Evolutionary conservation across 2,113 vertebrate genomes (phyloP).

Genomic region (Aix galericulata): DNA sequence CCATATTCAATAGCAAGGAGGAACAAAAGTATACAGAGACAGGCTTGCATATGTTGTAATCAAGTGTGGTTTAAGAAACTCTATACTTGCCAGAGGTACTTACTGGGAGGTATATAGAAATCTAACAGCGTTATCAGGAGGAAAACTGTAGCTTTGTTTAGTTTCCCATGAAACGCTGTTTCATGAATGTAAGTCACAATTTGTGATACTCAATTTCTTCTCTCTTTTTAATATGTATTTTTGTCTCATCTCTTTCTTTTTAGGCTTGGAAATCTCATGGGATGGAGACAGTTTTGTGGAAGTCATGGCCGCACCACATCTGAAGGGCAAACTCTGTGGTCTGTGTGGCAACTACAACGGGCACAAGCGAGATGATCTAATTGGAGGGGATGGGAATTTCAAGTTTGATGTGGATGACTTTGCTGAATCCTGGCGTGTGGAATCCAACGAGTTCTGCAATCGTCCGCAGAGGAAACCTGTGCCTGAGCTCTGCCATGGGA

Average conservation of each 20-base stretch:
- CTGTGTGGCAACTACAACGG: slow-evolving; percentile 98
- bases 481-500: slow-evolving; percentile 88
- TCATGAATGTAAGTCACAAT: not conserved
- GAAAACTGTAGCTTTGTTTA: not conserved
- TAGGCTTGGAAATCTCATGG: slow-evolving; percentile 98
- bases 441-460: slow-evolving; percentile 91
- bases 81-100: not conserved
- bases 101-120: not conserved
- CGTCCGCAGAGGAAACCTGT: slow-evolving; percentile 79
- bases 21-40: not conserved
- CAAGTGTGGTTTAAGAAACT: not conserved
- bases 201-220: not conserved
- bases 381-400: slow-evolving; percentile 92
- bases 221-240: not conserved
- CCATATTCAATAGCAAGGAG: not conserved
- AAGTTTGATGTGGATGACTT: slow-evolving; percentile 98
- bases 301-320: slow-evolving; percentile 91
- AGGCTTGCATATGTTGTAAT: not conserved
- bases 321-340: slow-evolving; percentile 93
- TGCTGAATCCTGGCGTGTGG: slow-evolving; percentile 94
- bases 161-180: not conserved
- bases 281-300: slow-evolving; percentile 99
- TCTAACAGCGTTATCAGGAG: not conserved
- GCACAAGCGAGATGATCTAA: slow-evolving; percentile 92
- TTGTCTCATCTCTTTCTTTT: not conserved